Conservation (phyloP, 2,797 vertebrate species). For the Bufotes viridis region DNA sequence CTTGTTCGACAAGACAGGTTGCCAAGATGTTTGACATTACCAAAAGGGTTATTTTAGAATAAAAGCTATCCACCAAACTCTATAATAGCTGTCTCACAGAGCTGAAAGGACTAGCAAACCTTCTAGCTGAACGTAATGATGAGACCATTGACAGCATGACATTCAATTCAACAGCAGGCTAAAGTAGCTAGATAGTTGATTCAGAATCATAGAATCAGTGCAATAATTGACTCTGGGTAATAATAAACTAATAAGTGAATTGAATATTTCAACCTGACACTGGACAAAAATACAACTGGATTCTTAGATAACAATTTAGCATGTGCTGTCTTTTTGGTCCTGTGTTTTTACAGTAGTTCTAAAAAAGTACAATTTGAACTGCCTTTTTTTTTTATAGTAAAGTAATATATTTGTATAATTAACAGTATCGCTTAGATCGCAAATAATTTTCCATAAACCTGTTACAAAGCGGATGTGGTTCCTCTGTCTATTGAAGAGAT, state of each 20-base stretch:
- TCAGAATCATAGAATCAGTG: conserved; percentile 63
- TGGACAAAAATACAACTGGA: not conserved
- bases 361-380: no score
- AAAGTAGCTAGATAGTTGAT: conserved; percentile 66
- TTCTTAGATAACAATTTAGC: not conserved
- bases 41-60: conserved; percentile 59
- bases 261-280: conserved; percentile 16
- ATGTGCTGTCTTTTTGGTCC: not conserved
- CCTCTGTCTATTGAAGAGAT: no score
- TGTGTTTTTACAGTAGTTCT: no score
- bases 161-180: conserved; percentile 66
- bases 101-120: conserved; percentile 65
- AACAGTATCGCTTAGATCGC: no score
- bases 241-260: conserved; percentile 64
- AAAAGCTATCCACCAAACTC: conserved; percentile 65
- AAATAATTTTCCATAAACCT: no score
- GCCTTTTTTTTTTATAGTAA: no score
- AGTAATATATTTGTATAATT: no score
- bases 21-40: conserved; percentile 60
- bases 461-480: no score
- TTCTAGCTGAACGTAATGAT: conserved; percentile 66
- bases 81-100: conserved; percentile 62
- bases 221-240: conserved; percentile 67
- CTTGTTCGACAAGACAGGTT: conserved; percentile 65
- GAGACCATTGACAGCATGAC: conserved; percentile 69